A percentile compares a stretch with the other conserved stretches of the same genome.
These are phyloP conservation scores for Thymelicus lineola DNA, from an alignment of 2,888 invertebrate genomes.

Conservation along the genomic window DNA sequence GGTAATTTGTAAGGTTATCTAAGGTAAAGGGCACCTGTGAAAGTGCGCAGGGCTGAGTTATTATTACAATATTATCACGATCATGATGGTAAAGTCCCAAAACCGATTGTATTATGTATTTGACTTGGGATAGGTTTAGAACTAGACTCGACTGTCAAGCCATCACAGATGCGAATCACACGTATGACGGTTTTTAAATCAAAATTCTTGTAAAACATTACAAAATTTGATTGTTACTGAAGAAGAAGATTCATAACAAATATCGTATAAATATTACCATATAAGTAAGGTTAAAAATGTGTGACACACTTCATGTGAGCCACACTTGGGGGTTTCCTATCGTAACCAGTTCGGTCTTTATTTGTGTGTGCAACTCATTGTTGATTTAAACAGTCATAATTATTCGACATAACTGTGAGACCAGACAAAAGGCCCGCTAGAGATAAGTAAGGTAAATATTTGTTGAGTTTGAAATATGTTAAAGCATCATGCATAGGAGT, in stretches of 20 bases:
- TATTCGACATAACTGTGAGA: neutral
- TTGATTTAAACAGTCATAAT: neutral
- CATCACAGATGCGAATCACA: too few relatives aligned
- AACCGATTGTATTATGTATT: too few relatives aligned
- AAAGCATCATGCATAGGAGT: too few relatives aligned
- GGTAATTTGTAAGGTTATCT: constrained; percentile 4
- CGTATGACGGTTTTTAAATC: too few relatives aligned
- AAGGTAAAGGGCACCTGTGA: neutral
- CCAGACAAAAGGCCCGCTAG: neutral
- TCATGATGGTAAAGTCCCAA: too few relatives aligned
- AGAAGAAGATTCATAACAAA: too few relatives aligned
- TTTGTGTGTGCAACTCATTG: neutral
- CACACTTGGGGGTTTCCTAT: neutral
- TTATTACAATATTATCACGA: too few relatives aligned
- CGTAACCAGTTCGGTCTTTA: neutral
- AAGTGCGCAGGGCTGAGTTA: neutral
- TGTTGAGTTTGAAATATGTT: neutral
- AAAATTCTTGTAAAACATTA: too few relatives aligned
- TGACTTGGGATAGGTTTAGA: too few relatives aligned
- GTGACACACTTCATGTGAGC: neutral
- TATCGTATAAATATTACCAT: too few relatives aligned
- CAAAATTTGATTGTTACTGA: too few relatives aligned
- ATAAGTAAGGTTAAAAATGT: neutral
- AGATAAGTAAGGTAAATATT: neutral
- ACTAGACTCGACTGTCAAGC: too few relatives aligned